phyloP scores from a whole-genome alignment of 2,113 vertebrate genomes.

The Jacana jacana region DNA sequence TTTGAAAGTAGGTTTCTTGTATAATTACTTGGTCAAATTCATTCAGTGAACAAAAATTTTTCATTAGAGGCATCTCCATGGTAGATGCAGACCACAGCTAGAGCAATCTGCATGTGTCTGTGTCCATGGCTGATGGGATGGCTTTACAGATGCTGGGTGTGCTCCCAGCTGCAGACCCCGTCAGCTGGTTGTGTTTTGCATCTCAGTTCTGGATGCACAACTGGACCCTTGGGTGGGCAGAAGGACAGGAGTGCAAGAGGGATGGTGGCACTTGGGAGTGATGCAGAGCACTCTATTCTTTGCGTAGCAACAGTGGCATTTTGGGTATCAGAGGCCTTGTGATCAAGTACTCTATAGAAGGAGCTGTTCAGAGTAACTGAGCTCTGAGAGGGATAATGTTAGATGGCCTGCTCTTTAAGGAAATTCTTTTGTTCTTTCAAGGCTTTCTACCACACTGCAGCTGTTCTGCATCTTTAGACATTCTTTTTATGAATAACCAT shows the following conservation, averaged over 20 bases:
- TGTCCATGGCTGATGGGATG: background rate
- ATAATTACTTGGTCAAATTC: constrained; percentile 31
- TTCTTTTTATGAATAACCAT: background rate
- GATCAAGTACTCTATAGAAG: background rate
- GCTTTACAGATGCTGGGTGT: background rate
- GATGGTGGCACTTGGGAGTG: background rate
- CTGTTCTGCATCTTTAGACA: background rate
- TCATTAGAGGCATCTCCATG: background rate
- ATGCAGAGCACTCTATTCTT: background rate
- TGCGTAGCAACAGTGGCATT: background rate
- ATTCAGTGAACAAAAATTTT: background rate
- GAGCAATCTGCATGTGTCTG: accelerated
- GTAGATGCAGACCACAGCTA: background rate
- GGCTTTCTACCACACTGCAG: background rate
- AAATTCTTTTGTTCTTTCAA: background rate
- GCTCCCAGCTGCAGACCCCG: background rate
- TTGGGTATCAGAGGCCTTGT: background rate
- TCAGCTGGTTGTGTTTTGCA: background rate
- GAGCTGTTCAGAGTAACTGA: background rate
- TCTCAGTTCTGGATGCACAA: background rate
- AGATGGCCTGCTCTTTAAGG: background rate
- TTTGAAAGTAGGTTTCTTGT: constrained; percentile 31
- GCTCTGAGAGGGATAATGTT: background rate
- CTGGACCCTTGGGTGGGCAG: background rate
- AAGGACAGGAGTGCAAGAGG: background rate